These are phyloP conservation scores for Rhorus exstirpatorius DNA, from an alignment of 2,888 invertebrate genomes.

Conservation along the genomic window DNA sequence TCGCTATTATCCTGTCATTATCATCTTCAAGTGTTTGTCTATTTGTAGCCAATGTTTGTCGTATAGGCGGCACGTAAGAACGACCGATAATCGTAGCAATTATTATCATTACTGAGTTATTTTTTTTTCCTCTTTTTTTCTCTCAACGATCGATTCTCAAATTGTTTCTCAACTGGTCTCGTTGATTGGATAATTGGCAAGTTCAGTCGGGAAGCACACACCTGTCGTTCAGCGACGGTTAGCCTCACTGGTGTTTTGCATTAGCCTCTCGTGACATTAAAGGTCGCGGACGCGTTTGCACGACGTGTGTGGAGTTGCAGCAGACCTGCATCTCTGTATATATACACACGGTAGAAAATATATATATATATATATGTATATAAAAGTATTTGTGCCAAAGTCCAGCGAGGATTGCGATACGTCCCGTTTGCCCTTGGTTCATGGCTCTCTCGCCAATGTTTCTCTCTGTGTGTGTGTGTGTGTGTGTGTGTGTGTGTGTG, in stretches of 20 bases:
- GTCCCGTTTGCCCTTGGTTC: constrained; percentile 64
- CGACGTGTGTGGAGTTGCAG: constrained; percentile 55
- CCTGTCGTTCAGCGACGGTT: constrained; percentile 59
- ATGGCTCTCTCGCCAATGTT: constrained; percentile 27
- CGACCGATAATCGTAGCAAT: background rate
- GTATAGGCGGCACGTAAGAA: background rate
- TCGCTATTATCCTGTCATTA: no score
- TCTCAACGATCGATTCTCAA: background rate
- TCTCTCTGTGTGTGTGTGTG: background rate
- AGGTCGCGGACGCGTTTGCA: constrained; percentile 65
- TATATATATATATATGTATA: background rate
- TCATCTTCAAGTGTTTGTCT: no score
- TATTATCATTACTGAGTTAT: background rate
- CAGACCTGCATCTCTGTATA: constrained; percentile 17
- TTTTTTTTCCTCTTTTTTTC: background rate
- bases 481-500: background rate
- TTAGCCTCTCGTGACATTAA: constrained; percentile 65
- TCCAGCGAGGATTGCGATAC: constrained; percentile 53
- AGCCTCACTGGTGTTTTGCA: constrained; percentile 57
- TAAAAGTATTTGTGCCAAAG: constrained; percentile 20
- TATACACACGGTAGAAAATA: background rate
- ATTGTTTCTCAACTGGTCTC: constrained; percentile 2
- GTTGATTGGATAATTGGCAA: constrained; percentile 63
- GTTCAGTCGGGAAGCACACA: constrained; percentile 49
- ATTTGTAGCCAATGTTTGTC: no score